phyloP scores from a whole-genome alignment of 2,888 invertebrate species.

The Pachycephus smyrnensis region DNA sequence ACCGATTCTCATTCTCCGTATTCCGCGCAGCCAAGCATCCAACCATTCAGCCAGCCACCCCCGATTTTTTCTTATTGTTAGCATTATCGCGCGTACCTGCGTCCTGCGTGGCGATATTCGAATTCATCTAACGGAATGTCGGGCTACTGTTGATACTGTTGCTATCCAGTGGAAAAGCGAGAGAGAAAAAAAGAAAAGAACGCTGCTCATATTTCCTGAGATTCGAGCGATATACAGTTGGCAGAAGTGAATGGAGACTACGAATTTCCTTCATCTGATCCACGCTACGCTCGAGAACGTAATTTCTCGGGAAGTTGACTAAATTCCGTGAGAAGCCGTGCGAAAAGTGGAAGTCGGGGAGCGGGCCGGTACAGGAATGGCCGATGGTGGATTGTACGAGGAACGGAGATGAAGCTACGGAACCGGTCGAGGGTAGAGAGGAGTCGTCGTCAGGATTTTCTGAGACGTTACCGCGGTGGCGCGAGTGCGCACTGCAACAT shows the following conservation, averaged over 20 bases:
- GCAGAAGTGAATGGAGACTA: neutral
- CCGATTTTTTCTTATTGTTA: no score
- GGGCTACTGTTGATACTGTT: no score
- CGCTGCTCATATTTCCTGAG: neutral
- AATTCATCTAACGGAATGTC: no score
- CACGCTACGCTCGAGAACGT: neutral
- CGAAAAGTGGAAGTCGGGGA: neutral
- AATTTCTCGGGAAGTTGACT: neutral
- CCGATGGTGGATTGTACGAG: neutral
- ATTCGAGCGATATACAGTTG: neutral
- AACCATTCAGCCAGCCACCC: no score
- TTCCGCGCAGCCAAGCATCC: no score
- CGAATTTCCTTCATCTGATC: neutral
- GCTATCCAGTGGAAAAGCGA: neutral
- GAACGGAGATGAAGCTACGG: neutral
- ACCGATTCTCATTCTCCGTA: no score
- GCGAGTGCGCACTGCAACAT: neutral
- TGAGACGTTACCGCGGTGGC: neutral
- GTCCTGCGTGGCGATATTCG: no score
- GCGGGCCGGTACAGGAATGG: neutral
- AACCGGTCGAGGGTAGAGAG: neutral
- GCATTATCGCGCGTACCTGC: no score
- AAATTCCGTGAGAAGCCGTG: neutral
- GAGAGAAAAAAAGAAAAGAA: neutral
- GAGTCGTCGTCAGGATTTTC: conserved; percentile 3